Conservation (phyloP, 2,888 invertebrate genomes). For the Heteropelma amictum region DNA sequence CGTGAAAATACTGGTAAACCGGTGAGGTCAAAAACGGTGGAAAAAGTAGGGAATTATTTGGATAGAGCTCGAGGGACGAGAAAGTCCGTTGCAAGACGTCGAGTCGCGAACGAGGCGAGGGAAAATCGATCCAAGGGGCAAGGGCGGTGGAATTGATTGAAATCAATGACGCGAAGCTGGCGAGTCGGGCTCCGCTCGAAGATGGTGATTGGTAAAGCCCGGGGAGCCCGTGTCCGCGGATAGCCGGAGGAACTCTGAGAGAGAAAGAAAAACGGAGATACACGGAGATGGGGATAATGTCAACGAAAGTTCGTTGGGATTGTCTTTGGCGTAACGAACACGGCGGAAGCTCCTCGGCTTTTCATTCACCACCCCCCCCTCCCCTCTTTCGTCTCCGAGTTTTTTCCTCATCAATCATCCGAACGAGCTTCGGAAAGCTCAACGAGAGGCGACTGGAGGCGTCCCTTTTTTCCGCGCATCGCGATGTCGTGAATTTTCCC, state of each 20-base stretch:
- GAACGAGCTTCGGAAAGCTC: too few species aligned
- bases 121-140: slow-evolving; percentile 21
- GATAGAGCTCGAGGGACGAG: slow-evolving; percentile 35
- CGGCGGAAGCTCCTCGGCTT: slow-evolving; percentile 27
- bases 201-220: slow-evolving; percentile 55
- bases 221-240: slow-evolving; percentile 31
- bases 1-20: slow-evolving; percentile 48
- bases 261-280: background rate
- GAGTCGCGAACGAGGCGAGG: slow-evolving; percentile 19
- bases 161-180: slow-evolving; percentile 64
- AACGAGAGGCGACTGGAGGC: too few species aligned
- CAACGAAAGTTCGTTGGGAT: too few species aligned
- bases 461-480: too few species aligned
- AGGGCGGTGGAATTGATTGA: slow-evolving; percentile 67
- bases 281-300: background rate
- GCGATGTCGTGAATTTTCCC: too few species aligned
- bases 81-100: slow-evolving; percentile 11
- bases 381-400: too few species aligned
- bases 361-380: background rate
- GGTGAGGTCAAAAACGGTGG: slow-evolving; percentile 25
- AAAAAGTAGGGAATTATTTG: slow-evolving; percentile 29
- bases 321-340: too few species aligned
- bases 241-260: slow-evolving; percentile 39
- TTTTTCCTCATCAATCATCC: too few species aligned
- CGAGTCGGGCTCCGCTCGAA: slow-evolving; percentile 34